Percentiles rank a stretch among this genome's conserved stretches.
phyloP scores from a whole-genome alignment of 2,797 vertebrate genomes.

The Galaxias olidus region DNA sequence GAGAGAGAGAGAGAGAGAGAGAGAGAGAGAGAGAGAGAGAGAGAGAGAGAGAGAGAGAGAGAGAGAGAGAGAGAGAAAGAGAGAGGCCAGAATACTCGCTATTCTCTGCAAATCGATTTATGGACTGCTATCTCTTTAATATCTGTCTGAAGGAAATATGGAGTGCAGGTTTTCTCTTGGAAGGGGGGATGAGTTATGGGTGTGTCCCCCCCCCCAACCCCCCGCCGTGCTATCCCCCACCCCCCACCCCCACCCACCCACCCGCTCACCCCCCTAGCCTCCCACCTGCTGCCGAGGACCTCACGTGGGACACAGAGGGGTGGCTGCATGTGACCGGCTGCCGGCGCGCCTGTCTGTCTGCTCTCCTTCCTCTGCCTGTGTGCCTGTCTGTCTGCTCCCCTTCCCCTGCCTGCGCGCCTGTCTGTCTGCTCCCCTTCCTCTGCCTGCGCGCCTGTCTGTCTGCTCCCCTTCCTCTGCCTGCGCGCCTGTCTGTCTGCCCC shows the following conservation, averaged over 20 bases:
- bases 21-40: conserved; percentile 36
- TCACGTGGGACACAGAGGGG: too few relatives aligned
- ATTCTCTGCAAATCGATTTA: conserved; percentile 53
- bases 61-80: conserved; percentile 40
- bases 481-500: too few relatives aligned
- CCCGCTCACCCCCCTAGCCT: background rate
- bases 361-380: too few relatives aligned
- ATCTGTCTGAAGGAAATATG: conserved; percentile 54
- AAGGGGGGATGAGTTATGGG: conserved; percentile 40
- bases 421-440: too few relatives aligned
- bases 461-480: too few relatives aligned
- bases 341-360: too few relatives aligned
- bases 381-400: too few relatives aligned
- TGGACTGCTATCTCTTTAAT: conserved; percentile 62
- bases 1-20: conserved; percentile 2
- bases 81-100: conserved; percentile 36
- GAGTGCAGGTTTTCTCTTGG: conserved; percentile 19
- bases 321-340: too few relatives aligned
- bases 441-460: too few relatives aligned
- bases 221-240: conserved; percentile 4
- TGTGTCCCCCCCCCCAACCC: conserved; percentile 1
- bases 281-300: too few relatives aligned
- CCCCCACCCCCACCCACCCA: background rate
- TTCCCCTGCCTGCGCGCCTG: too few relatives aligned
- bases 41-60: conserved; percentile 3